These are phyloP conservation scores for Drosophila prostipennis DNA, from an alignment of 2,888 invertebrate genomes.

Conservation along the genomic window DNA sequence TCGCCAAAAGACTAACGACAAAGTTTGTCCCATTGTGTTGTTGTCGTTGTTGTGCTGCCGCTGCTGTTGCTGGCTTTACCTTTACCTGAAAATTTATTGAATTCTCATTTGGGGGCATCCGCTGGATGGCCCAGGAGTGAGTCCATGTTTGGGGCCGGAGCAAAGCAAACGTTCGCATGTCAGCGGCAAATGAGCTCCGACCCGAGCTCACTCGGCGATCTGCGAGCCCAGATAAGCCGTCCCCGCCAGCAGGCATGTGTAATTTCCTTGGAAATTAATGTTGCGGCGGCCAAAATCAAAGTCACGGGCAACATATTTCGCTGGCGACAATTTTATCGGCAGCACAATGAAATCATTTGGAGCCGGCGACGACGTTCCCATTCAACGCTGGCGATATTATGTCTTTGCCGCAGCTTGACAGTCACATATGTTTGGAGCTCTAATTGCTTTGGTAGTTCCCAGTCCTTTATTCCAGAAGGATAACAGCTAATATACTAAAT, in stretches of 20 bases:
- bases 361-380: slow-evolving; percentile 33
- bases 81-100: slow-evolving; percentile 81
- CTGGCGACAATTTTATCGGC: slow-evolving; percentile 83
- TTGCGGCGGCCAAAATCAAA: slow-evolving; percentile 81
- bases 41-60: slow-evolving; percentile 56
- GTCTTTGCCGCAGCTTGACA: slow-evolving; percentile 68
- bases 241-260: slow-evolving; percentile 52
- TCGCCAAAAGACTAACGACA: slow-evolving; percentile 75
- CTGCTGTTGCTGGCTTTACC: slow-evolving; percentile 44
- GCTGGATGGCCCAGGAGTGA: slow-evolving; percentile 22
- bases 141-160: slow-evolving; percentile 43
- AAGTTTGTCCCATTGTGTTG: slow-evolving; percentile 66
- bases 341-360: slow-evolving; percentile 78
- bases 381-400: slow-evolving; percentile 71
- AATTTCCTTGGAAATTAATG: slow-evolving; percentile 78
- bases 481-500: slow-evolving; percentile 7
- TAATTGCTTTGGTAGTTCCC: slow-evolving; percentile 38
- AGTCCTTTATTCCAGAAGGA: slow-evolving; percentile 39
- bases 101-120: slow-evolving; percentile 76
- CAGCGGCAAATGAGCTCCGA: slow-evolving; percentile 63
- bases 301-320: slow-evolving; percentile 69
- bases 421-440: slow-evolving; percentile 50
- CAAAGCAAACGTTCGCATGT: slow-evolving; percentile 58
- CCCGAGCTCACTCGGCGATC: slow-evolving; percentile 59
- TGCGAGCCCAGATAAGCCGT: slow-evolving; percentile 73